Evolutionary conservation across 2,888 invertebrate genomes (phyloP), one percentile per base, ranked within the genome.

Genomic region (Pseudolycoriella hygida): DNA sequence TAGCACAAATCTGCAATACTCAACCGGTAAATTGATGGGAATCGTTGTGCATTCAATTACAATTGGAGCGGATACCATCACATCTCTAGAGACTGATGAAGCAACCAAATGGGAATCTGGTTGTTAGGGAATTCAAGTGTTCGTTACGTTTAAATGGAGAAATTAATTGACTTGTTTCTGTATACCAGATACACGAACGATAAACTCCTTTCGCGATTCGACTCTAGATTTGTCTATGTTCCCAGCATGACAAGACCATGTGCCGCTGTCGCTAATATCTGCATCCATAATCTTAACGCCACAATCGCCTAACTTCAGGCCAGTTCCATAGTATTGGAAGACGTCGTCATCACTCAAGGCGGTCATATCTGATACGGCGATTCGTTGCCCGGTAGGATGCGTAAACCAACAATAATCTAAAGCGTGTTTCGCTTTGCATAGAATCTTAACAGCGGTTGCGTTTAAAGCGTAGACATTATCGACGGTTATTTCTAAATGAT

Each of bases 191-290:
- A 71, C 66, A 47, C 67, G 55, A 1, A 71, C 64, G 11, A 54
- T 46, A 1, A 70, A 53, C 15, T 49, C 41, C 11, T 66, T 61
- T 0, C 57, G 62, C 1, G 60, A 6, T 55, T 71, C 72, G 1
- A 67, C 38, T 1, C 67, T 67, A 4, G 61, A 46, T 25, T 55
- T 52, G 8, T 59, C 53, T 14, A 54, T 54, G 1, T 62, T 61
- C 0, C 70, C 71, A 67, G 70, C 69, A 47, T 70, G 68, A 46
- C 71, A 71, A 2, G 57, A 60, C 71, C 71, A 72, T 17, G 50
- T 48, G 0, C 71, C 71, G 2, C 55, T 56, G 31, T 70, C 68
- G 2, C 56, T 53, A 8, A 48, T 47, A 2, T 53, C 52, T 1
- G 61, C 63, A 3, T 60, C 56, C 1, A 53, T 49, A 47, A 71